Conservation (phyloP, 1,140 invertebrate species). For the Brachionus calyciflorus region DNA sequence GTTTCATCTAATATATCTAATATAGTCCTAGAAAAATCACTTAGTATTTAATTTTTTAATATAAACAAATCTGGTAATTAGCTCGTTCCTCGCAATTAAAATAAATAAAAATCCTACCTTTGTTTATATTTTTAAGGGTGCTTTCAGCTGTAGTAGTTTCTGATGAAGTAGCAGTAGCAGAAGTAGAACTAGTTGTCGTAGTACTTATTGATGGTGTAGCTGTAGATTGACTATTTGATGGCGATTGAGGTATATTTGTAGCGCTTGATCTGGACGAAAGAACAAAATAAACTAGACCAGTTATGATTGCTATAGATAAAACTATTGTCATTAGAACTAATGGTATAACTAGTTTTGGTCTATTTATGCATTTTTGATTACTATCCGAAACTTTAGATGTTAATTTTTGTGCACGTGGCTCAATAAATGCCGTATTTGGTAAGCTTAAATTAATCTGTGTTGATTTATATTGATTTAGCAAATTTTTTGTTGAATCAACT, state of each 20-base stretch:
- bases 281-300: slow-evolving; percentile 9
- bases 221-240: neutral
- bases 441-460: neutral
- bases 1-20: no score
- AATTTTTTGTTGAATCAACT: slow-evolving; percentile 15
- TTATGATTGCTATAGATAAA: neutral
- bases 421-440: slow-evolving; percentile 20
- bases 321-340: neutral
- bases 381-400: neutral
- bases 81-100: no score
- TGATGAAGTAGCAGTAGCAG: neutral
- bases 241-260: neutral
- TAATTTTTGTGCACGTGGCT: neutral
- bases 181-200: neutral
- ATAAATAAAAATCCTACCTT: no score
- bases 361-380: slow-evolving; percentile 33
- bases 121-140: no score
- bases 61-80: no score
- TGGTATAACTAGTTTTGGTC: slow-evolving; percentile 11
- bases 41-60: no score
- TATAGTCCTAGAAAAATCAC: no score
- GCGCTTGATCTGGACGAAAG: neutral
- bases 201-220: neutral
- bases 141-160: neutral
- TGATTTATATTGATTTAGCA: neutral